Evolutionary conservation across 2,113 vertebrate species (phyloP), one percentile per base, ranked within the genome.

Genomic region (Nanorana parkeri): DNA sequence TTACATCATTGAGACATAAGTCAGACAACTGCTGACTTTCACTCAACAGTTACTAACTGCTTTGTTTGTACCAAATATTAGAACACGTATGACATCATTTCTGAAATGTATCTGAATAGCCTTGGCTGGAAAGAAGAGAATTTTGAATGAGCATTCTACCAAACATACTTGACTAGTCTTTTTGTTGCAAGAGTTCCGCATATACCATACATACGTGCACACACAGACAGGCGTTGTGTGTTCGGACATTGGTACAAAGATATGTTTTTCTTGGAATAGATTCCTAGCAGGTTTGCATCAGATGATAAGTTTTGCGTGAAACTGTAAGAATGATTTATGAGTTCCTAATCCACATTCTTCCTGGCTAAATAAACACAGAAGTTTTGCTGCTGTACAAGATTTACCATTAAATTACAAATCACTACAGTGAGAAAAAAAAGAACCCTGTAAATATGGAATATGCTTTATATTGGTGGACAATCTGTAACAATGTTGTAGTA

Each of bases 261-360:
- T 55, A 67, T 83, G 72, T 83, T 83, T 83, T 83, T 83, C 80
- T 83, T 83, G 80, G 80, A 83, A 75, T 17, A 51, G 80, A 76
- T 83, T 76, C 72, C 58, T 76, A 58, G 54, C 80, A 82, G 80
- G 61, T 76, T 76, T 83, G 80, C 71, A 83, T 83, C 64, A 83
- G 72, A 67, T 24, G 63, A 76, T 68, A 83, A 75, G 61, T 83
- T 83, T 83, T 83, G 72, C 51, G 54, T 83, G 63, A 76, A 83
- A 83, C 80, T 83, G 80, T 76, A 83, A 76, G 80, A 83, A 83
- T 83, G 80, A 83, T 83, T 83, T 83, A 83, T 83, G 80, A 76
- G 80, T 68, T 83, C 80, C 63, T 83, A 83, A 83, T 83, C 80
- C 80, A 83, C 80, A 83, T 83, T 83, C 80, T 75, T 83, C 64